A percentile compares a stretch with the other conserved stretches of the same genome.
These are phyloP conservation scores for Eutrigla gurnardus DNA, from an alignment of 2,797 vertebrate species.

Conservation along the genomic window DNA sequence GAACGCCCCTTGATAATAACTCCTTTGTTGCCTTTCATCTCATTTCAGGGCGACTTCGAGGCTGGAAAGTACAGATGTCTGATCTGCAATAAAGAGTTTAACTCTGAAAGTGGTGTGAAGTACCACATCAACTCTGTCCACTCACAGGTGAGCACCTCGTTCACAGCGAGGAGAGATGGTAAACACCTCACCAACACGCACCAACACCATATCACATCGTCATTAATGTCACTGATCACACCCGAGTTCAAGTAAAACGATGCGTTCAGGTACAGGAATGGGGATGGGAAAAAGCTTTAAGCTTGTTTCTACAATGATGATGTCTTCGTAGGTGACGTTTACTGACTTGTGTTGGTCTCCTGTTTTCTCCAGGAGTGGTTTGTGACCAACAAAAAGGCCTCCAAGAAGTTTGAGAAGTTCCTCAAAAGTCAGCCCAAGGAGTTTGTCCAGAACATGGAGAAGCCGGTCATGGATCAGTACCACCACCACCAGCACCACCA, in stretches of 20 bases:
- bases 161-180: neutral
- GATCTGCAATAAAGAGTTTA: constrained; percentile 94
- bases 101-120: constrained; percentile 96
- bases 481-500: constrained; percentile 47
- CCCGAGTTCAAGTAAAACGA: too few relatives aligned
- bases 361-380: constrained; percentile 90
- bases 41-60: constrained; percentile 91
- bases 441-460: constrained; percentile 72
- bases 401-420: constrained; percentile 90
- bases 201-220: too few relatives aligned
- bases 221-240: too few relatives aligned
- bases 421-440: constrained; percentile 87
- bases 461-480: constrained; percentile 71
- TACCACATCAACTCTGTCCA: constrained; percentile 97
- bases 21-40: neutral
- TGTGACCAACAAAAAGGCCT: constrained; percentile 88
- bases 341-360: constrained; percentile 11
- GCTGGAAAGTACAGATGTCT: constrained; percentile 95
- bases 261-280: too few relatives aligned
- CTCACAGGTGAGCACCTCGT: constrained; percentile 85
- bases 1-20: too few relatives aligned
- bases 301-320: too few relatives aligned
- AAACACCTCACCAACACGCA: too few relatives aligned
- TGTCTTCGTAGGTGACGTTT: too few relatives aligned
- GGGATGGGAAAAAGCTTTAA: too few relatives aligned